Evolutionary conservation across 2,888 invertebrate species (phyloP), one percentile per base, ranked within the genome.

Genomic region (Anagyrus pseudococci): DNA sequence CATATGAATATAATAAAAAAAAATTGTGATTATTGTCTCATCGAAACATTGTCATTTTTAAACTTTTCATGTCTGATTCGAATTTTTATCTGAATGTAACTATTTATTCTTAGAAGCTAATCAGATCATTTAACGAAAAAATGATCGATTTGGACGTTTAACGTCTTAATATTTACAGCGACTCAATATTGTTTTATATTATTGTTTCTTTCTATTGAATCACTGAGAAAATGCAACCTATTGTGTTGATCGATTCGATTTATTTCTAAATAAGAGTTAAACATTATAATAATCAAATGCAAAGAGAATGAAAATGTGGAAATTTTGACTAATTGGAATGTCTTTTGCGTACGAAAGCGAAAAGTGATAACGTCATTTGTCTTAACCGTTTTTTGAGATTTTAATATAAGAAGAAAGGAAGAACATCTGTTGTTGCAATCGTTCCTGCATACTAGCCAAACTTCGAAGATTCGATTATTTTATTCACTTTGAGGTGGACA

Each of bases 81-180:
- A 57, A 17, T 60, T 60, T 57, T 64, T 57, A 64, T 64, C 56
- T 64, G 43, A 64, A 64, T 64, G 64, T 64, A 53, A 13, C 63
- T 63, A 54, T 63, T 62, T 64, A 63, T 59, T 25, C 23, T 46
- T 59, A 33, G 22, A 58, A 55, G 17, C 37, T 57, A 48, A 26
- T 37, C 17, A 13, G 47, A 23, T 64, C 44, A 47, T 64, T 61
- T 64, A 60, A 49, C 33, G 60, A 20, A 46, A 7, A 58, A 25
- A 25, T 54, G 22, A 57, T 56, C 15, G 19, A 54, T 48, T 54
- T 54, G 52, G 25, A n/a, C 60, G 40, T 58, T 44, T 54, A 60
- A 64, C 53, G n/a, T n/a, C n/a, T n/a, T n/a, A n/a, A n/a, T n/a
- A n/a, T n/a, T n/a, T n/a, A n/a, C n/a, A n/a, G n/a, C n/a, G n/a